Conservation (phyloP, 2,113 vertebrate genomes). For the Pelodiscus sinensis region DNA sequence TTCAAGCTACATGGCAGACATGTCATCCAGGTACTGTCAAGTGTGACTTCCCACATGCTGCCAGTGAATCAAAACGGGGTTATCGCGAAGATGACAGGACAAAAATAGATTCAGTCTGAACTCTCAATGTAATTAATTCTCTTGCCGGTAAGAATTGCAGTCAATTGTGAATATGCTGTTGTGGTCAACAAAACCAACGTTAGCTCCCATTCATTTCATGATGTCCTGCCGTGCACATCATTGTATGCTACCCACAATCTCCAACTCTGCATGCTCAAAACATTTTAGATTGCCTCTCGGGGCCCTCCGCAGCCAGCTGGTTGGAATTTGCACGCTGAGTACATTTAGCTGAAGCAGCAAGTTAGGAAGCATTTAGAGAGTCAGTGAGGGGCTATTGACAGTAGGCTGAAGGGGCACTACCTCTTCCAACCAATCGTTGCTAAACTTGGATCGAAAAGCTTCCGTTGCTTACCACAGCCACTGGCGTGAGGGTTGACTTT, state of each 20-base stretch:
- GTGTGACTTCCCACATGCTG: conserved; percentile 67
- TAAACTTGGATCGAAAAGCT: conserved; percentile 56
- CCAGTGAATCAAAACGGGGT: conserved; percentile 47
- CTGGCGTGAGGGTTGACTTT: conserved; percentile 46
- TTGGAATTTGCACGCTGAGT: conserved; percentile 10
- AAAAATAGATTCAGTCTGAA: conserved; percentile 60
- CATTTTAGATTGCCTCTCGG: neutral
- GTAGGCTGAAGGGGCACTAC: conserved; percentile 15
- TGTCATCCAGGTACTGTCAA: conserved; percentile 66
- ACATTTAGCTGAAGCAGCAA: conserved; percentile 9
- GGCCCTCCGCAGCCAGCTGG: conserved; percentile 24
- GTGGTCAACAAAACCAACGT: conserved; percentile 43
- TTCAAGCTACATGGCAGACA: conserved; percentile 60
- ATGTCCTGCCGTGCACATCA: conserved; percentile 33
- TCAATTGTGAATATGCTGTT: conserved; percentile 13
- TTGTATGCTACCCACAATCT: conserved; percentile 34
- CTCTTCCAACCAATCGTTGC: conserved; percentile 7
- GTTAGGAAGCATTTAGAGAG: neutral
- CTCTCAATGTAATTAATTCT: conserved; percentile 53
- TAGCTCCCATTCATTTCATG: conserved; percentile 45
- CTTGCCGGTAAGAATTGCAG: conserved; percentile 45
- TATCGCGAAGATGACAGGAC: conserved; percentile 48
- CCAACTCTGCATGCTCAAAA: neutral
- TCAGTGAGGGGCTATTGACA: neutral
- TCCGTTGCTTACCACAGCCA: conserved; percentile 14